Evolutionary conservation across 2,888 invertebrate genomes (phyloP), one percentile per base, ranked within the genome.

Genomic region (Synanthedon andrenaeformis): DNA sequence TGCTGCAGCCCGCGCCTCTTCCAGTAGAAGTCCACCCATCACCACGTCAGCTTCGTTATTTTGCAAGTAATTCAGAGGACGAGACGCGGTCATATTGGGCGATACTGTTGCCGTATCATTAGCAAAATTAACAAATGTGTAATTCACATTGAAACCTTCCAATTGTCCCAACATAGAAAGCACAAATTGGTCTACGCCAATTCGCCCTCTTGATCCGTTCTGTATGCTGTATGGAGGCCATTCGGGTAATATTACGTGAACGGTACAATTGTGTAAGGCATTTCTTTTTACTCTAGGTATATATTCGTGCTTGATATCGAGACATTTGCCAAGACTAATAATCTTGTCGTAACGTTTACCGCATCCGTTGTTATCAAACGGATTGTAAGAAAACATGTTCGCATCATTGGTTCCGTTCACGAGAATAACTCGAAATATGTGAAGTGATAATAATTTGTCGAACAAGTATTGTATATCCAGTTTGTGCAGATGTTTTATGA

Each of bases 281-380:
- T 63, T 73, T 4, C 61, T 56, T 3, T 67, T 52, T 64, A 75
- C 79, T 66, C 23, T 5, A 69, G 67, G 55, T 66, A 76, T 11
- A 78, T 55, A 51, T 67, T 50, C n/a, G 1, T 28, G 35, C 0
- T 57, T 52, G 2, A 57, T 10, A n/a, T 59, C 51, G 12, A 56
- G 58, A 56, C 82, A 82, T 53, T 65, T 59, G 5, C 81, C 82
- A 3, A 65, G 61, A 41, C 61, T 56, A 13, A 71, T 70, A 11
- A 82, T 57, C 41, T 62, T 57, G 3, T 62, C 59, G 54, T 72
- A 81, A 49, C 69, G 65, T 53, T 66, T 70, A n/a, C 82, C 82
- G 52, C 82, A 82, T 0, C 68, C 70, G 52, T 67, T 72, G 49
- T 81, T 72, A 54, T 74, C 70, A 49, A 67, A 81, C 0, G 81